phyloP scores from a whole-genome alignment of 2,888 invertebrate species.

The Oscheius sp. region DNA sequence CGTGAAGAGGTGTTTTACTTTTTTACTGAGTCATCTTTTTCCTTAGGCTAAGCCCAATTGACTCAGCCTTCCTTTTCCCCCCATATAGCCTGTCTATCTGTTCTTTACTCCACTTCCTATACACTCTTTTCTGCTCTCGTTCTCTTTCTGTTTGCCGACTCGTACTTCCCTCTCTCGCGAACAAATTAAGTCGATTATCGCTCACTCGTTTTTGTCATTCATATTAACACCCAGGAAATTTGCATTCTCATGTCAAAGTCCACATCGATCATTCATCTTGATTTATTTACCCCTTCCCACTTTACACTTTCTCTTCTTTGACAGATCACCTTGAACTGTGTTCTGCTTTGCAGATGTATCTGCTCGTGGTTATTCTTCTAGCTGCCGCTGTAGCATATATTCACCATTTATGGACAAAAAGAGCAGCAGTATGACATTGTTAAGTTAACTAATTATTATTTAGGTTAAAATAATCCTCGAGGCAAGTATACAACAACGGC shows the following conservation, averaged over 20 bases:
- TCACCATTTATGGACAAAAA: conserved; percentile 19
- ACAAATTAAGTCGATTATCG: background rate
- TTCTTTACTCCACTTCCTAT: no score
- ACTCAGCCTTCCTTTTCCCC: no score
- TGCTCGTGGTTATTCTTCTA: conserved; percentile 1
- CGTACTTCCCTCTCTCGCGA: background rate
- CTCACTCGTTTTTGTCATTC: background rate
- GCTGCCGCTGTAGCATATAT: conserved; percentile 1
- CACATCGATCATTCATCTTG: background rate
- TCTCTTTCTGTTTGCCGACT: background rate
- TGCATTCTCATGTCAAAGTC: background rate
- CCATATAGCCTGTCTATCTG: no score
- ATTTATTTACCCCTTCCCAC: background rate
- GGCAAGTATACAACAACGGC: conserved; percentile 39
- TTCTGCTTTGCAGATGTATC: conserved; percentile 13
- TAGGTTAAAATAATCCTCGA: conserved; percentile 33
- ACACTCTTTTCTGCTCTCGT: no score
- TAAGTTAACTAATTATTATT: background rate
- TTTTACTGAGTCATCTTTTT: no score
- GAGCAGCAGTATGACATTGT: conserved; percentile 2
- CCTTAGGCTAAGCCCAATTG: no score
- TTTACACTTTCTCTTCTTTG: background rate
- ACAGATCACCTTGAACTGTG: conserved; percentile 1
- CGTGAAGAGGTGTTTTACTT: no score
- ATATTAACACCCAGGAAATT: no score